These are phyloP conservation scores for Hemibagrus guttatus DNA, from an alignment of 2,797 vertebrate genomes.

Conservation along the genomic window DNA sequence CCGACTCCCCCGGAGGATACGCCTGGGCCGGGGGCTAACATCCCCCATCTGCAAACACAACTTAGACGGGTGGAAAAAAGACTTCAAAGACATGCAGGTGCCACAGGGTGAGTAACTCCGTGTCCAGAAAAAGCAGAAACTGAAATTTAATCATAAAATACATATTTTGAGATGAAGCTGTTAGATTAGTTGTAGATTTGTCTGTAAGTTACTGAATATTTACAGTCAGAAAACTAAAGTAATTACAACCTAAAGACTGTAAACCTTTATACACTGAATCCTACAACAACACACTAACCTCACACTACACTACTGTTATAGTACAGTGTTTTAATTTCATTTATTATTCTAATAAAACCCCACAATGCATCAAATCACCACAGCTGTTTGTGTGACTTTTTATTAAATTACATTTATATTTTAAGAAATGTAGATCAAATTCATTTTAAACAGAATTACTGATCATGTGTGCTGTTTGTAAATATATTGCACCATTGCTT, in stretches of 20 bases:
- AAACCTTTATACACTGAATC: not conserved
- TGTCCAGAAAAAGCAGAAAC: too few species aligned
- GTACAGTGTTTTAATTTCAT: not conserved
- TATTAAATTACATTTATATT: not conserved
- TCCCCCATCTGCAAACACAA: not conserved
- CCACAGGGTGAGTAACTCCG: conserved; percentile 31
- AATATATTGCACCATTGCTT: not conserved
- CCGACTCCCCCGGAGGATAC: accelerated
- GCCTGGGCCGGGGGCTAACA: accelerated
- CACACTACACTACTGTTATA: not conserved
- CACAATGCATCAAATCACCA: not conserved
- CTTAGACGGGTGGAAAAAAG: not conserved
- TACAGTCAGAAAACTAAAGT: not conserved
- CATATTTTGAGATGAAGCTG: not conserved
- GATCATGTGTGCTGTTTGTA: not conserved
- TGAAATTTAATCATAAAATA: not conserved
- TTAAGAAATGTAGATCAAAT: not conserved
- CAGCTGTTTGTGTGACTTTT: not conserved
- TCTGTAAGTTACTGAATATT: not conserved
- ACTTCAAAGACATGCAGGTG: not conserved
- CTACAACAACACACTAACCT: not conserved
- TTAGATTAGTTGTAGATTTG: not conserved
- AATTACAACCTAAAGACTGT: not conserved
- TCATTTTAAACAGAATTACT: not conserved
- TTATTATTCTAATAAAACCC: not conserved